A percentile compares a stretch with the other conserved stretches of the same genome.
Evolutionary conservation across 64 coral and sea anemone genomes (phyloP).

Genomic region (Hydrozoanthus tunicans): DNA sequence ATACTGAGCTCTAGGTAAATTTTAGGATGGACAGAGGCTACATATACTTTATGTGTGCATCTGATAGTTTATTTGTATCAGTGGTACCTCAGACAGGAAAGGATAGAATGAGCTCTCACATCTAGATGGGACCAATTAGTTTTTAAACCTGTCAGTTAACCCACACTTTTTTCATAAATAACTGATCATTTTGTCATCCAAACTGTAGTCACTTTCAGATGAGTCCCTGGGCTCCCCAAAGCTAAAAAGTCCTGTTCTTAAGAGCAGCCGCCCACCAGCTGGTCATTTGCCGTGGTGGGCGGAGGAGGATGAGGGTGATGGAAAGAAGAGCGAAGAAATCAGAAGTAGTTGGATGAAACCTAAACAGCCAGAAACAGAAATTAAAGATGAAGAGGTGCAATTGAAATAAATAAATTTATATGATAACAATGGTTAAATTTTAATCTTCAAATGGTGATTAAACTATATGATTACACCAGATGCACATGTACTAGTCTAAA

Average conservation of each 20-base stretch:
- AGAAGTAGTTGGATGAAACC: conserved; percentile 82
- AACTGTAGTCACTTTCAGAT: conserved; percentile 80
- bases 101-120: no score
- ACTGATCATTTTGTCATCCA: background rate
- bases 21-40: no score
- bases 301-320: conserved; percentile 67
- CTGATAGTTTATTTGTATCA: no score
- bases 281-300: conserved; percentile 83
- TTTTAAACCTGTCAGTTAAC: background rate
- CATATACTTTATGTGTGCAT: no score
- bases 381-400: background rate
- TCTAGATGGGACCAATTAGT: background rate
- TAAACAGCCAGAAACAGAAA: conserved; percentile 15
- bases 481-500: no score
- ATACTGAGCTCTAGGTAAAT: no score
- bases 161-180: background rate
- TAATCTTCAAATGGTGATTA: no score
- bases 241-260: conserved; percentile 66
- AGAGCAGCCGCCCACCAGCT: conserved; percentile 2
- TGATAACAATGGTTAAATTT: no score
- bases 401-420: no score
- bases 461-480: no score
- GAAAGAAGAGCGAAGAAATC: conserved; percentile 48
- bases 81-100: no score
- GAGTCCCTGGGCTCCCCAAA: conserved; percentile 85